phyloP scores from a whole-genome alignment of 1,140 invertebrate species.

The Aphidius gifuensis region DNA sequence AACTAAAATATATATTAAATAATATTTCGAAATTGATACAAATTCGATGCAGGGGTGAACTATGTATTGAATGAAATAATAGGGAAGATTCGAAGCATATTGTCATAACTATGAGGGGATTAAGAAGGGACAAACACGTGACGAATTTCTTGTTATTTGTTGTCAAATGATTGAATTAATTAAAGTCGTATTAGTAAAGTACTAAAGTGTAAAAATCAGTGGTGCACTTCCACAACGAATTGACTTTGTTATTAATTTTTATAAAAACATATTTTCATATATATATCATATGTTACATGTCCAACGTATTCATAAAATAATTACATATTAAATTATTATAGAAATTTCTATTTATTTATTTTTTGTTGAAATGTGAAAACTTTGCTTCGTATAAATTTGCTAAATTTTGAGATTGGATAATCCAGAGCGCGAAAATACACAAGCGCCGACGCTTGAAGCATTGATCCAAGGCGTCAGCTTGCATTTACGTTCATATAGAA shows the following conservation, averaged over 20 bases:
- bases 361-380: background rate
- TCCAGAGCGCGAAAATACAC: too few species aligned
- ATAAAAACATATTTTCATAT: too few species aligned
- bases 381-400: background rate
- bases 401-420: too few species aligned
- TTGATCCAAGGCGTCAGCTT: constrained; percentile 27
- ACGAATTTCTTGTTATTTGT: constrained; percentile 25
- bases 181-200: constrained; percentile 26
- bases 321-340: constrained; percentile 4
- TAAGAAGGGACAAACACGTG: constrained; percentile 13
- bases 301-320: constrained; percentile 20
- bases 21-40: background rate
- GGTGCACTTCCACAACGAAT: constrained; percentile 10
- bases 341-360: background rate
- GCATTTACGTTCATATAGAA: constrained; percentile 18
- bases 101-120: constrained; percentile 19
- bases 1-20: background rate
- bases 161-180: constrained; percentile 19
- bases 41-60: background rate
- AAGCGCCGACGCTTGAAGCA: constrained; percentile 23
- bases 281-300: background rate
- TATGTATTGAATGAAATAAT: constrained; percentile 11
- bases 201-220: constrained; percentile 12
- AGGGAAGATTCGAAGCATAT: constrained; percentile 19
- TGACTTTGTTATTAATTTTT: background rate